Base-by-base conservation (phyloP, 2,797 vertebrate species). In the Tamandua tetradactyla region DNA sequence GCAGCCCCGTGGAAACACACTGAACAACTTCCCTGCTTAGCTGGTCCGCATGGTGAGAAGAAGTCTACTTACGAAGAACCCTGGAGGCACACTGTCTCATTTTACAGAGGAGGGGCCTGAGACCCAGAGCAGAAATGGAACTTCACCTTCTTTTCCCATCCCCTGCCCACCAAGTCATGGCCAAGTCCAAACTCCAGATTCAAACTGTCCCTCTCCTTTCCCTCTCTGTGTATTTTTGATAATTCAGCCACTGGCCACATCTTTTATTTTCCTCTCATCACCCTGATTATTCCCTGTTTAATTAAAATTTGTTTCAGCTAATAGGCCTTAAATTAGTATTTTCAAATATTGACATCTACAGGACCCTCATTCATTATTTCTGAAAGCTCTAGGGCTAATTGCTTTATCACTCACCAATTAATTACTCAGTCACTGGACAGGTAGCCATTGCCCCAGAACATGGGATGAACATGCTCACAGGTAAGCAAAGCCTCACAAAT, bases 301-400 rank as follows among this genome's bases (percentile, higher is more conserved):
- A 97, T 97, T 96, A 95, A 98, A 98, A 97, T 97, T 94, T 97
- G 90, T 97, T 98, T 98, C 96, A 97, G 94, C 96, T 97, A 59
- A 95, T 98, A 96, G 97, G 95, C 96, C 97, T 96, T 97, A 97
- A 97, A 96, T 92, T 97, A 97, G 95, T 75, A 93, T 92, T 96
- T 98, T 97, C 97, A 97, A 95, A 3, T 75, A 98, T 97, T 98
- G 98, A 95, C 96, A 96, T 98, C 96, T 97, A 96, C 96, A 98
- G 96, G 96, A 96, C 97, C 96, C 96, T 98, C 95, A 96, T 98
- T 98, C 96, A 96, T 97, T 97, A 97, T 97, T 97, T 97, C 96
- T 57, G 55, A 97, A 97, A 96, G 97, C 96, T 96, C 96, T 97
- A 87, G 95, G 94, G 97, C 97, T 97, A 97, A 97, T 97, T 96